Base-by-base conservation (phyloP, 2,888 invertebrate species). In the Leuctra nigra region DNA sequence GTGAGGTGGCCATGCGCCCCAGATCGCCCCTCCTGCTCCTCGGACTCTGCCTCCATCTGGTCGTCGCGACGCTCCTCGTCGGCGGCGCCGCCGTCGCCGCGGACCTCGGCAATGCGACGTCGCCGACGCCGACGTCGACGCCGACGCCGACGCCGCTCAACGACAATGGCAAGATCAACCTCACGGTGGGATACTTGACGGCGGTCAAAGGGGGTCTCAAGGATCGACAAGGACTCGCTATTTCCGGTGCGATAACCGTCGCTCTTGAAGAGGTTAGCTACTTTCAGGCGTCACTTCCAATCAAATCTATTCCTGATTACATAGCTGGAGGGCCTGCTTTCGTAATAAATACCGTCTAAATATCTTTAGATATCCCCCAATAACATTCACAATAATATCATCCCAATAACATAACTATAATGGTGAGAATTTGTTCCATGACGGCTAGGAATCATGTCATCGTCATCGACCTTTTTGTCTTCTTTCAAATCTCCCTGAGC, bases 211-310 rank as follows among this genome's bases (percentile, higher is more conserved):
- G 87, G 66, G 82, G 80, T 55, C 78, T 84, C 63, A 84, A 83
- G 67, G 87, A 86, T 70, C 80, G 88, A 62, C 89, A 90, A 73
- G 94, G 93, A 18, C 79, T 93, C 66, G 82, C 87, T 62, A 87
- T 93, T 67, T 91, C 92, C 54, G 96, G 96, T 57, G 96, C 95
- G 54, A 80, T 96, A 64, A 82, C 91, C 46, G 84, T 89, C 80
- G 95, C 95, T 54, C 79, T 95, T 57, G 84, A 91, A 65, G 82
- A 88, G 79, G 90, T 93, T 68, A 66, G 64, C n/a, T n/a, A n/a
- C n/a, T n/a, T n/a, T n/a, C n/a, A n/a, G n/a, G n/a, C n/a, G n/a
- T n/a, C n/a, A n/a, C n/a, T n/a, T n/a, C n/a, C n/a, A n/a, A n/a
- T n/a, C n/a, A n/a, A n/a, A n/a, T n/a, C n/a, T n/a, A n/a, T n/a